A percentile compares a stretch with the other conserved stretches of the same genome.
phyloP scores from a whole-genome alignment of 2,797 vertebrate species.

The Neoniphon sammara region DNA sequence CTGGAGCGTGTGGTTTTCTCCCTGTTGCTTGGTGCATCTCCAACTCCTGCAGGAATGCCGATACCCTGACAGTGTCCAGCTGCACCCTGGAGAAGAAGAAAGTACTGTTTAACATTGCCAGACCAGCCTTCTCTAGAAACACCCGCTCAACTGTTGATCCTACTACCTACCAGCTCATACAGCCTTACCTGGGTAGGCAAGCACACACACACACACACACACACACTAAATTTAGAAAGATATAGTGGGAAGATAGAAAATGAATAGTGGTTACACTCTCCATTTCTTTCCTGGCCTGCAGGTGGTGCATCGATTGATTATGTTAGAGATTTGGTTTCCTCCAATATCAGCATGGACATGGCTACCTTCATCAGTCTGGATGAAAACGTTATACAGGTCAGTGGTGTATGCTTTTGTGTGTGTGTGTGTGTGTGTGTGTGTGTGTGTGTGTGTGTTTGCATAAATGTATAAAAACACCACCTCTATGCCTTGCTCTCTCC shows the following conservation, averaged over 20 bases:
- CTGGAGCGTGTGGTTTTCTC: no score
- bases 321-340: conserved; percentile 42
- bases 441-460: neutral
- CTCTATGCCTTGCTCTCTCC: conserved; percentile 7
- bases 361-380: conserved; percentile 67
- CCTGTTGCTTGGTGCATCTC: neutral
- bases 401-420: conserved; percentile 30
- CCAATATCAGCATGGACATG: conserved; percentile 78
- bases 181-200: conserved; percentile 61
- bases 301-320: conserved; percentile 61
- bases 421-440: neutral
- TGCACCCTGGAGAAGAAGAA: conserved; percentile 72
- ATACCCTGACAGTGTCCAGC: conserved; percentile 54
- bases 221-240: neutral
- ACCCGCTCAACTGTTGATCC: neutral
- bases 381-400: conserved; percentile 67
- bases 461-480: neutral
- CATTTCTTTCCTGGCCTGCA: conserved; percentile 39
- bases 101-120: conserved; percentile 69
- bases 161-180: conserved; percentile 60
- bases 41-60: conserved; percentile 60
- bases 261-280: neutral
- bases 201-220: conserved; percentile 1
- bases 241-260: neutral
- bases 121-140: conserved; percentile 29